Conservation (phyloP, 2,113 vertebrate species). For the Ploceus nigricollis region DNA sequence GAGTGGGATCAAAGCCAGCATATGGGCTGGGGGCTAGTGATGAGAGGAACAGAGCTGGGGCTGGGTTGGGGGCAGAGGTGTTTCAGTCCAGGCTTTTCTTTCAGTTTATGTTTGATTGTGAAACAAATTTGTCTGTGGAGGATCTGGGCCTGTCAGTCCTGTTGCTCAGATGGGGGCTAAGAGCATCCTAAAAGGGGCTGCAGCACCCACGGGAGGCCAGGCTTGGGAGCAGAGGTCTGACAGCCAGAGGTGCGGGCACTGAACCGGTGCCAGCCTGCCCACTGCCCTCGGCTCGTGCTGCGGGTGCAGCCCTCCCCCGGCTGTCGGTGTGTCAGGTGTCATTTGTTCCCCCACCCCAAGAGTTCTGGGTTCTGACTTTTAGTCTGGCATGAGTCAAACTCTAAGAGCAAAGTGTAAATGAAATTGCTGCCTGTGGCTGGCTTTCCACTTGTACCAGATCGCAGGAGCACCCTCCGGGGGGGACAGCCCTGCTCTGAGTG, state of each 20-base stretch:
- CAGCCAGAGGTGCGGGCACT: accelerated
- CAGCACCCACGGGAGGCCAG: background rate
- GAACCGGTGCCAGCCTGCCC: background rate
- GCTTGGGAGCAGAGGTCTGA: background rate
- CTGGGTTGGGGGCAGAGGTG: accelerated
- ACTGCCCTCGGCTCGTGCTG: accelerated
- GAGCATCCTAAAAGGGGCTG: background rate
- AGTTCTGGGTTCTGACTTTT: background rate
- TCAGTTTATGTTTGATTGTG: background rate
- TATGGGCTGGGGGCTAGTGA: background rate
- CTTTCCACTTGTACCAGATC: background rate
- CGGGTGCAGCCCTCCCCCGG: accelerated
- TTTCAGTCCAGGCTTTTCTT: background rate
- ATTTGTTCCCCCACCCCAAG: accelerated
- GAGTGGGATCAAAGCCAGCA: background rate
- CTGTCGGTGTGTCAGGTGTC: background rate
- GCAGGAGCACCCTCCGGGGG: accelerated
- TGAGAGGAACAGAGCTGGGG: background rate
- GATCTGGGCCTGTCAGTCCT: background rate
- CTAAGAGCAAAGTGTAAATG: background rate
- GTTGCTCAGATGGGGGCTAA: accelerated
- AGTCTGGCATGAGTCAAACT: background rate
- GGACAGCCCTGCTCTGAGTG: background rate
- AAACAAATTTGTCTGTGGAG: accelerated
- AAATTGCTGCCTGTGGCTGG: background rate